Evolutionary conservation across 53 echinoderm and acorn worm genomes (phyloP), one percentile per base, ranked within the genome.

Genomic region (Stichopus horrens): DNA sequence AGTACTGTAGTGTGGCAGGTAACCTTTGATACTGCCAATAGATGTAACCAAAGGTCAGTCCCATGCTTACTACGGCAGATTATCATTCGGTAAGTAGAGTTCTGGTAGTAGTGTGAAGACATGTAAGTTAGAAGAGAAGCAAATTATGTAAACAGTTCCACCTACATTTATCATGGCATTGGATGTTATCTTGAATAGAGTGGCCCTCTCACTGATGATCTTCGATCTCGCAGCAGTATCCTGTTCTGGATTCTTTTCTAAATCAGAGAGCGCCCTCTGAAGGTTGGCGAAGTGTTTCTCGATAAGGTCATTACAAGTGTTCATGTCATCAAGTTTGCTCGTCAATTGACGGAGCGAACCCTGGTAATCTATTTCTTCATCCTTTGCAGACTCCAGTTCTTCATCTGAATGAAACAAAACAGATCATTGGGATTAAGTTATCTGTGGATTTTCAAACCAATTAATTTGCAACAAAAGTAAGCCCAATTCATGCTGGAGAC

Each of bases 91-190:
- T 37, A 37, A 37, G 2, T 37, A 37, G 37, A 37, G 37, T 37
- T 37, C 37, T 37, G 37, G 37, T 2, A 37, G 37, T 37, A 37
- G 37, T 37, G 37, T 37, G 37, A 1, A 37, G 37, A 37, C 37
- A 37, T 37, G 37, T 37, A 37, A 37, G 37, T 0, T 37, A 37
- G 37, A 37, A 37, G 37, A 37, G 37, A 37, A 37, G 37, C 37
- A 37, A 37, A 37, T 37, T 37, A 37, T 37, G 37, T 37, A 37
- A 37, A 37, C 37, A 37, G 0, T 37, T 37, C 37, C 14, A 95
- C 97, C 95, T 89, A 97, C 98, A 90, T 97, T 97, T 16, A 97
- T 97, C 98, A 97, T 97, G 86, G 98, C 98, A 89, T 98, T 98
- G 7, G 98, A 98, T 65, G 98, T 98, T 60, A 98, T 98, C 63